Base-by-base conservation (phyloP, 2,797 vertebrate species). In the Amblyraja radiata region DNA sequence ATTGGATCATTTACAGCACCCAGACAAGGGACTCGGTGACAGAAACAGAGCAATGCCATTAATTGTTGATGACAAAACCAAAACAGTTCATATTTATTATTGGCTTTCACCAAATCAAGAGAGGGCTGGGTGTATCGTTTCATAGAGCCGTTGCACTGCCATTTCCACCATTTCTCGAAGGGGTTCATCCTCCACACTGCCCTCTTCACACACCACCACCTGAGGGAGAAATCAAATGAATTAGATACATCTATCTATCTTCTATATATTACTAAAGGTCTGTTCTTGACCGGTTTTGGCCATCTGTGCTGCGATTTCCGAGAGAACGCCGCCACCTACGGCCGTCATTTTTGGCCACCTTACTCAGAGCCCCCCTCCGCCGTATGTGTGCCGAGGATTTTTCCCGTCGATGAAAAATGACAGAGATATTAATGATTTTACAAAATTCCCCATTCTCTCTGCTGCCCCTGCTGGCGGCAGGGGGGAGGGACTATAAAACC, bases 101-200 rank as follows among this genome's bases (percentile, higher is more conserved):
- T n/a, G 18, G 8, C n/a, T 74, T 58, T 73, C 90, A 74, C 68
- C 73, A 76, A 74, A 74, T 92, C 71, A 92, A 74, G 94, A 97
- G 94, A 95, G 96, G 16, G 96, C 95, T 0, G 98, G 98, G 36
- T 96, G 97, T 79, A 99, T 97, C 10, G 98, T 97, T 93, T 98
- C 98, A 18, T 98, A 97, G 9, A 99, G 97, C 10, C 98, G 96
- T 93, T 98, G 98, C 0, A 98, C 97, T 0, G 98, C 97, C 63
- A 98, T 94, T 46, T 99, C 98, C 93, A 99, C 96, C 98, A 99
- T 98, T 94, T 99, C 98, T 61, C 96, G 96, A 92, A 99, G 97
- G 71, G 97, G 96, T 94, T 99, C 98, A 0, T 99, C 98, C 0
- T 99, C 98, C 6, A 96, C 96, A 0, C 95, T 95, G 10, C 98